Percentiles rank a stretch among this genome's conserved stretches.
phyloP scores from a whole-genome alignment of 2,113 vertebrate genomes.

The Ceyx margarethae region DNA sequence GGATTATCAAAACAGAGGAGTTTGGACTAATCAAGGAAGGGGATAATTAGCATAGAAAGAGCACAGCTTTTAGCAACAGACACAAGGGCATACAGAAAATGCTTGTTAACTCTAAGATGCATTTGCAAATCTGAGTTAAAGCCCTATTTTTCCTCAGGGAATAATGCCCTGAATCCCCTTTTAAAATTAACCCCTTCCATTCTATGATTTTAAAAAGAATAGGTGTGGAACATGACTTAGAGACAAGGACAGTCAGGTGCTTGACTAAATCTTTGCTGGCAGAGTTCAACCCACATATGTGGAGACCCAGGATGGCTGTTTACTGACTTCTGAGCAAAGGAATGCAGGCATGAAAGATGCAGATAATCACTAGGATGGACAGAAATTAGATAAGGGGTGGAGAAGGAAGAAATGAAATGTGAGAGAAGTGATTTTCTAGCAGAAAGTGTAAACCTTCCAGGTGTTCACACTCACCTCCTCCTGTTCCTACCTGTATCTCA shows the following conservation, averaged over 20 bases:
- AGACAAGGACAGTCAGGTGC: not conserved
- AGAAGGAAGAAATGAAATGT: not conserved
- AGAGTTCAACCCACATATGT: not conserved
- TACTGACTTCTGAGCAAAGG: not conserved
- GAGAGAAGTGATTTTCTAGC: not conserved
- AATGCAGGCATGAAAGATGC: not conserved
- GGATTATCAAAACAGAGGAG: not conserved
- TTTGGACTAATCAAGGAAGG: not conserved
- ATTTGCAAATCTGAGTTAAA: not conserved
- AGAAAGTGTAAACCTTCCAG: not conserved
- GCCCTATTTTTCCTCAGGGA: not conserved
- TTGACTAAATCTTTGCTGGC: not conserved
- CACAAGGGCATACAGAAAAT: not conserved
- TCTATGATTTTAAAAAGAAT: not conserved
- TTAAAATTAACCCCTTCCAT: not conserved
- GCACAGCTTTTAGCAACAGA: not conserved
- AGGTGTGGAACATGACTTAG: not conserved
- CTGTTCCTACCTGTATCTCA: not conserved
- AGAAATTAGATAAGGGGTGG: not conserved
- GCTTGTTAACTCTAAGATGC: not conserved
- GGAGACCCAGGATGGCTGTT: not conserved
- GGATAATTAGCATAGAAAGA: conserved; percentile 1
- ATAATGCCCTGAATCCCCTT: not conserved
- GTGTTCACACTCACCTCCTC: not conserved
- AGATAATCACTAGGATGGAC: not conserved